Evolutionary conservation across 2,113 vertebrate species (phyloP), one percentile per base, ranked within the genome.

Genomic region (Oncorhynchus kisutch): DNA sequence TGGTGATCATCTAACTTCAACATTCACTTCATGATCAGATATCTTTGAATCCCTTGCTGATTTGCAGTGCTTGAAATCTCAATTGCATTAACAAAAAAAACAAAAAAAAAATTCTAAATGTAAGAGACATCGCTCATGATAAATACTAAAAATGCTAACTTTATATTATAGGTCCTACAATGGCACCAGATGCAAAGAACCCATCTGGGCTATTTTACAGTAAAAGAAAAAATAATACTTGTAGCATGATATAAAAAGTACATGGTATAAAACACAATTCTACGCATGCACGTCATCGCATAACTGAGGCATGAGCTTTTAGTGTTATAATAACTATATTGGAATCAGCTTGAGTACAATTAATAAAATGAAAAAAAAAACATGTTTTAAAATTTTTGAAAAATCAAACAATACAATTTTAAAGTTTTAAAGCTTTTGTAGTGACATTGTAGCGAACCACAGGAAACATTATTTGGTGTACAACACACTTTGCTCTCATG

Each of bases 111-210:
- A 69, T 76, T 27, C 27, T 7, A 49, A 59, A 57, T 74, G 67
- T 79, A 54, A 62, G 69, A 79, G 74, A 80, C 71, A 81, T 86
- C 78, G 79, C 81, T 87, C 71, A 78, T 66, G 85, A 90, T 88
- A 88, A 88, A 90, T 86, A 87, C 81, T 80, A 85, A 84, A 82
- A 86, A 83, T 75, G 83, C 87, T 82, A 85, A 75, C 81, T 45
- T 45, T 85, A 85, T 85, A 82, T 82, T 78, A 79, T 78, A 85
- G 85, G 65, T 78, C 76, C 77, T 84, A 84, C 76, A 86, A 87
- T 82, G 82, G 81, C 75, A 75, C 79, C 75, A 77, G 81, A 82
- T 82, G 80, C 69, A 70, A 71, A 69, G 72, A 76, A 80, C 73
- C 81, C 72, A 79, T 78, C 77, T 79, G 49, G 74, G 67, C 72